Conservation (phyloP, 2,888 invertebrate species). For the Cotesia congregata region DNA sequence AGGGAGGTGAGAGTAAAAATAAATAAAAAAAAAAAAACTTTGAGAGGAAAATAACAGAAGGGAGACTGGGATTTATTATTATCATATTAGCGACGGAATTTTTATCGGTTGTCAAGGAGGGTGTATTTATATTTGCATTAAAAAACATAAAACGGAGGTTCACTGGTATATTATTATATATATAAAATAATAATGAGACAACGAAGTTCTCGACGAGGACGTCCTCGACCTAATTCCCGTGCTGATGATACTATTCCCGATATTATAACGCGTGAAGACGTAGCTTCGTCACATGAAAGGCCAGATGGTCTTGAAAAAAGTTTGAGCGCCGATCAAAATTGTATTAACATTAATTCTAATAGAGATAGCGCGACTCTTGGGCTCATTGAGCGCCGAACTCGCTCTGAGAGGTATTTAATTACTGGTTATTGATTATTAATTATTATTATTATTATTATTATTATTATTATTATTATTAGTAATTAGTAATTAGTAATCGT, state of each 20-base stretch:
- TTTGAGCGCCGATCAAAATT: conserved; percentile 47
- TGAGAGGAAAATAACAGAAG: not conserved
- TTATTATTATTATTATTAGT: too few relatives aligned
- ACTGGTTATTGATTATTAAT: conserved; percentile 44
- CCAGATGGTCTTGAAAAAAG: conserved; percentile 55
- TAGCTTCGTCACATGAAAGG: conserved; percentile 54
- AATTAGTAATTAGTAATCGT: not conserved
- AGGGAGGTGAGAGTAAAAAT: not conserved
- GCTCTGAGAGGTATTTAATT: conserved; percentile 63
- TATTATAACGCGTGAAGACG: conserved; percentile 55
- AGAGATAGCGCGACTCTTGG: conserved; percentile 45
- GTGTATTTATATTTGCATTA: conserved; percentile 19
- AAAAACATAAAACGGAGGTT: conserved; percentile 16
- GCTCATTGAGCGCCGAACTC: conserved; percentile 57
- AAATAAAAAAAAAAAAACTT: not conserved
- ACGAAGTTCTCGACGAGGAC: conserved; percentile 56
- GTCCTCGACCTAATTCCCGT: conserved; percentile 60
- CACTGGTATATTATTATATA: not conserved
- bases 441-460: too few relatives aligned
- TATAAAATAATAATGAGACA: conserved; percentile 57
- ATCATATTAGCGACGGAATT: not conserved
- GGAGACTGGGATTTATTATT: not conserved
- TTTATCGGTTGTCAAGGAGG: not conserved
- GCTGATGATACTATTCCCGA: conserved; percentile 56
- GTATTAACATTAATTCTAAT: conserved; percentile 44